A percentile compares a stretch with the other conserved stretches of the same genome.
These are phyloP conservation scores for Edolisoma coerulescens DNA, from an alignment of 2,113 vertebrate species.

Conservation along the genomic window DNA sequence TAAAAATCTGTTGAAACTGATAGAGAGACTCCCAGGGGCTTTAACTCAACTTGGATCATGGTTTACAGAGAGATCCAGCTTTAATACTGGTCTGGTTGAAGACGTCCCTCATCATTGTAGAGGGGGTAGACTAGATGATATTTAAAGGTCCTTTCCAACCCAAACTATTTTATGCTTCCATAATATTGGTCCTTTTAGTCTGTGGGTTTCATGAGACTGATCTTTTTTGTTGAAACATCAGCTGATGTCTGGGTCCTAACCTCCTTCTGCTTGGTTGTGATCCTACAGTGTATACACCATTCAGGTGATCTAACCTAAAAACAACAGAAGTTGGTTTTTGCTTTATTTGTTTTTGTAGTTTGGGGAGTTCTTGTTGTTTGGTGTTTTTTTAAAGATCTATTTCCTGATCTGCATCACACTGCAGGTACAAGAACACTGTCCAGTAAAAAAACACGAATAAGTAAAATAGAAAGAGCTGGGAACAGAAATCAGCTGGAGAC, in stretches of 20 bases:
- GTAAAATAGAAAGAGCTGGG: not conserved
- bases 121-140: not conserved
- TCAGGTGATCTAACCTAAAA: not conserved
- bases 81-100: not conserved
- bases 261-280: not conserved
- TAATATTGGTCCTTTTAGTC: not conserved
- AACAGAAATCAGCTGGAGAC: not conserved
- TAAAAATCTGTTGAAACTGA: not conserved
- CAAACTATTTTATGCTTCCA: not conserved
- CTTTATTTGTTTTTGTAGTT: not conserved
- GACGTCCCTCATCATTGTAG: not conserved
- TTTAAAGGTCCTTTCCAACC: not conserved
- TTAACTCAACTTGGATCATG: not conserved
- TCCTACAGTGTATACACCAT: not conserved
- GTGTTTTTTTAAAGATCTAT: not conserved
- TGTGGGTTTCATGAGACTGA: not conserved
- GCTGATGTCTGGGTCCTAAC: not conserved
- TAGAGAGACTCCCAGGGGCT: not conserved
- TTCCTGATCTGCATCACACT: not conserved
- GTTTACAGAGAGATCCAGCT: not conserved
- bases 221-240: not conserved
- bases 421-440: not conserved
- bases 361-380: not conserved
- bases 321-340: not conserved
- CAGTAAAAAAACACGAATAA: not conserved